These are phyloP conservation scores for Apotomis betuletana DNA, from an alignment of 2,888 invertebrate genomes.

Conservation along the genomic window DNA sequence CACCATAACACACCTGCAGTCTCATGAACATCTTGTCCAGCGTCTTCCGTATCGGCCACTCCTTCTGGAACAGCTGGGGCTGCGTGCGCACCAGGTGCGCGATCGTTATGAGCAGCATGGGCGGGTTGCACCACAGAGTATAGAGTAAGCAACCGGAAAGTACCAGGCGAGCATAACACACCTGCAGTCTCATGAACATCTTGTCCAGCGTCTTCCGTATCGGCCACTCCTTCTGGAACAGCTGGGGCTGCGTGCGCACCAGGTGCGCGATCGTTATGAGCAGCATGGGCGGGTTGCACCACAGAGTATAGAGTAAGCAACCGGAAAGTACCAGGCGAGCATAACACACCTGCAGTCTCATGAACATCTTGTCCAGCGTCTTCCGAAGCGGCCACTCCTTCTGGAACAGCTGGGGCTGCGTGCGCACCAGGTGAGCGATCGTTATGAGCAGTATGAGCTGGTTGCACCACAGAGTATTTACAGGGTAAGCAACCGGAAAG, in stretches of 20 bases:
- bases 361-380: too few relatives aligned
- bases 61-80: constrained; percentile 79
- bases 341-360: too few relatives aligned
- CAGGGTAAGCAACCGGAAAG: too few relatives aligned
- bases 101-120: constrained; percentile 95
- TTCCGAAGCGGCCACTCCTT: too few relatives aligned
- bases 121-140: constrained; percentile 88
- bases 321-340: too few relatives aligned
- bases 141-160: not conserved
- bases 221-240: constrained; percentile 77
- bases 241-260: constrained; percentile 83
- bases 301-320: too few relatives aligned
- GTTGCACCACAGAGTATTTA: too few relatives aligned
- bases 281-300: constrained; percentile 95
- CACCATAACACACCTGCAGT: constrained; percentile 77
- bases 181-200: constrained; percentile 88
- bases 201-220: constrained; percentile 84
- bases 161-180: constrained; percentile 47
- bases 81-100: constrained; percentile 86
- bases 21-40: constrained; percentile 88
- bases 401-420: too few relatives aligned
- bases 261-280: constrained; percentile 92
- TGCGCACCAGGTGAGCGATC: too few relatives aligned
- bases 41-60: constrained; percentile 76
- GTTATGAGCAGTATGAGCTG: too few relatives aligned